phyloP scores from a whole-genome alignment of 2,797 vertebrate species.

The Sciurus vulgaris region DNA sequence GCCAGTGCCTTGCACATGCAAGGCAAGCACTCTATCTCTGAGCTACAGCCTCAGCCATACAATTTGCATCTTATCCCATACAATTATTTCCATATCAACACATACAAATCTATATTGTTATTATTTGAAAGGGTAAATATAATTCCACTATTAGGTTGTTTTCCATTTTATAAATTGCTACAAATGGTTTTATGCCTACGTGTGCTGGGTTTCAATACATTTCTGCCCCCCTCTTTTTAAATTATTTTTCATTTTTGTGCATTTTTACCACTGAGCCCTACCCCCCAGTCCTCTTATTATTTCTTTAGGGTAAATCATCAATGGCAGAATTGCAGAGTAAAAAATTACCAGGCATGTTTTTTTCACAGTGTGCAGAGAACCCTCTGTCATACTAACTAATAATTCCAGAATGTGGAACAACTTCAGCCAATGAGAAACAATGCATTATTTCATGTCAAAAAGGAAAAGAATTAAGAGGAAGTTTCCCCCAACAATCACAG shows the following conservation, averaged over 20 bases:
- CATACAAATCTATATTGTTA: slow-evolving; percentile 2
- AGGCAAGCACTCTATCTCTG: too few species aligned
- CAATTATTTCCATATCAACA: slow-evolving; percentile 24
- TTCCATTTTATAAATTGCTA: not conserved
- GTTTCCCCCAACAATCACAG: not conserved
- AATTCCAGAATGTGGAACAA: not conserved
- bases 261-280: not conserved
- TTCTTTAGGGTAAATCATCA: slow-evolving; percentile 2
- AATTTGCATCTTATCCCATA: not conserved
- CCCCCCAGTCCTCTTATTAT: not conserved
- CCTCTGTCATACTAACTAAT: too few species aligned
- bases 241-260: not conserved
- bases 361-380: not conserved
- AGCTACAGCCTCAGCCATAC: not conserved
- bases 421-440: slow-evolving; percentile 34
- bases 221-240: too few species aligned
- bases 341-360: not conserved
- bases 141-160: not conserved
- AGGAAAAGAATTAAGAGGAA: not conserved
- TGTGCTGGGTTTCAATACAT: not conserved
- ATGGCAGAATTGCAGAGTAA: not conserved
- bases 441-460: slow-evolving; percentile 15
- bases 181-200: not conserved
- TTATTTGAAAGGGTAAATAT: not conserved
- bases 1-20: too few species aligned